Evolutionary conservation across 1,140 invertebrate genomes (phyloP).

Genomic region (Ceratina australensis): DNA sequence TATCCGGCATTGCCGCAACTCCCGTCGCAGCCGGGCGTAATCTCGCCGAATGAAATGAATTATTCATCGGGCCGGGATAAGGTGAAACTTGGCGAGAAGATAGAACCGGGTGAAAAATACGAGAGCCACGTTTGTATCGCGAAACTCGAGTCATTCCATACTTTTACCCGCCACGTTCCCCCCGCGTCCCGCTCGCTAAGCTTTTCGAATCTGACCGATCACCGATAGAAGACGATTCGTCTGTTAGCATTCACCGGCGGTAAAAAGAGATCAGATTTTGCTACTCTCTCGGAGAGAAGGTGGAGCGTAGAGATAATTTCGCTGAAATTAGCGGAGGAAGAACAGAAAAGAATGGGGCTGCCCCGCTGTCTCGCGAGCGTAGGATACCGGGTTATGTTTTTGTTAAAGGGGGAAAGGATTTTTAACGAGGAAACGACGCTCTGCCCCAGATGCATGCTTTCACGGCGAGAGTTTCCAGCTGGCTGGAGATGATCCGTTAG

Average conservation of each 20-base stretch:
- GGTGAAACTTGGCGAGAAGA: conserved; percentile 52
- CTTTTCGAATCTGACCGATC: no score
- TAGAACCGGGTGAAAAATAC: conserved; percentile 24
- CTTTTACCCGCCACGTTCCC: not conserved
- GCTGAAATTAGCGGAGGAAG: conserved; percentile 10
- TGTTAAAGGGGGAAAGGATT: conserved; percentile 14
- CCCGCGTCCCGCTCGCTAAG: no score
- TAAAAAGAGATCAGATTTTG: not conserved
- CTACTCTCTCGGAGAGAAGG: not conserved
- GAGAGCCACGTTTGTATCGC: conserved; percentile 67
- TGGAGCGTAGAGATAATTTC: not conserved
- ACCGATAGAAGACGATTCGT: not conserved
- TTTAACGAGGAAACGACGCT: conserved; percentile 10
- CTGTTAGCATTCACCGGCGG: no score
- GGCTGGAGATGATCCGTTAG: conserved; percentile 1
- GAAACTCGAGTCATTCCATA: conserved; percentile 54
- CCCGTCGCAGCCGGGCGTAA: conserved; percentile 42
- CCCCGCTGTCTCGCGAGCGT: no score
- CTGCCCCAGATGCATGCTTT: conserved; percentile 8
- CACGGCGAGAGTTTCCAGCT: conserved; percentile 3
- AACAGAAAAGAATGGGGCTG: not conserved
- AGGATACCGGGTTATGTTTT: conserved; percentile 8
- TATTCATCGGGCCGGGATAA: conserved; percentile 69
- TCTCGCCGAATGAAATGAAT: conserved; percentile 74
- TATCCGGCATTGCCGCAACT: not conserved